These are phyloP conservation scores for Idaea aversata DNA, from an alignment of 2,888 invertebrate species.

Conservation along the genomic window DNA sequence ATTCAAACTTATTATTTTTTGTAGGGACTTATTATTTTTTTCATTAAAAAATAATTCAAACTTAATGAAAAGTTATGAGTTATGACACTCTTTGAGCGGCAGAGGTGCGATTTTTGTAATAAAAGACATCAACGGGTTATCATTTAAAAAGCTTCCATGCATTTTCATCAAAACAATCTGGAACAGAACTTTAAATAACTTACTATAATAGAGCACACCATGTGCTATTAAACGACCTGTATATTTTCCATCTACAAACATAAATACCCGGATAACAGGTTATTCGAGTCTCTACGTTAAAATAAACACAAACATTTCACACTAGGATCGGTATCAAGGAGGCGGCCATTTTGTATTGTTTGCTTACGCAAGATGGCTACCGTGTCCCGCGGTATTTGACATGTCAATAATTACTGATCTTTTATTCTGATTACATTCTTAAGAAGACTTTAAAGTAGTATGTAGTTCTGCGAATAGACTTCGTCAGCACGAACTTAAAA, in stretches of 20 bases:
- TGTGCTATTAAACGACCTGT: no score
- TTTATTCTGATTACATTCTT: slow-evolving; percentile 17
- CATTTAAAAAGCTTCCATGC: not conserved
- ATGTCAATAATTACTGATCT: slow-evolving; percentile 44
- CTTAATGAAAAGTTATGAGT: no score
- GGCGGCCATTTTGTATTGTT: slow-evolving; percentile 51
- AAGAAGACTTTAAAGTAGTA: not conserved
- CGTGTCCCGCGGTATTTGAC: slow-evolving; percentile 40
- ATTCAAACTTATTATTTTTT: no score
- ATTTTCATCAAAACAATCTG: not conserved
- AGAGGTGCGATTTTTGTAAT: not conserved
- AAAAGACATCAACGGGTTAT: not conserved
- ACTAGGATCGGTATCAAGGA: slow-evolving; percentile 11
- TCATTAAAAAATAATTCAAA: no score
- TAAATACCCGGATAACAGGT: not conserved
- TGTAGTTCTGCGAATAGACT: not conserved
- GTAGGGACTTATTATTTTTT: no score
- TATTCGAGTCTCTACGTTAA: slow-evolving; percentile 5
- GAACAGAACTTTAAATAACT: no score
- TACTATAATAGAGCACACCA: no score
- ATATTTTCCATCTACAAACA: not conserved
- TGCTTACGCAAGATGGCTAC: slow-evolving; percentile 51
- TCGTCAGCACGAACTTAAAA: no score
- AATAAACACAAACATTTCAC: slow-evolving; percentile 30
- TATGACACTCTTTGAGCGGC: no score